Evolutionary conservation across 2,113 vertebrate genomes (phyloP).

Genomic region (Microtus montanus): DNA sequence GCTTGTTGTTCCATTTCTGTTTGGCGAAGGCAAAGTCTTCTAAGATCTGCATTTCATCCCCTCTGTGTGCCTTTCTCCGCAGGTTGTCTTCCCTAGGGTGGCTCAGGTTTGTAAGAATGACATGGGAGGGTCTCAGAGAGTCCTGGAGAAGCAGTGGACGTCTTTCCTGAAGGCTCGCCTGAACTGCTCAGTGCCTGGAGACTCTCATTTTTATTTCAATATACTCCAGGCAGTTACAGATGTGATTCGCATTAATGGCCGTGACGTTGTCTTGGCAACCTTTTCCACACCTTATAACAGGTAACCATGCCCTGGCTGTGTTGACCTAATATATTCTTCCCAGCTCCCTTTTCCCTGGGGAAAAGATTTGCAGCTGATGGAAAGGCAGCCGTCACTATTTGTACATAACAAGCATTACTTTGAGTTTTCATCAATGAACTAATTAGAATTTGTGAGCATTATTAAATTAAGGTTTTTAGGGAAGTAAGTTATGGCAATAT

Average conservation of each 20-base stretch:
- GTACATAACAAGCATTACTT: conserved; percentile 31
- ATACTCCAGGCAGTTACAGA: conserved; percentile 97
- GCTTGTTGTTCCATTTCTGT: conserved; percentile 65
- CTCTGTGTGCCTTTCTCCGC: conserved; percentile 54
- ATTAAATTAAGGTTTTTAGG: conserved; percentile 39
- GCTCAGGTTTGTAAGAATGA: conserved; percentile 98
- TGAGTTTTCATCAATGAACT: conserved; percentile 48
- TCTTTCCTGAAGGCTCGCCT: conserved; percentile 97
- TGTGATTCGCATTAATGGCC: conserved; percentile 94
- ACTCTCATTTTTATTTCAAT: conserved; percentile 99
- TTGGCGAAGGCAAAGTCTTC: conserved; percentile 63
- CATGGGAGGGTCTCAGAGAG: conserved; percentile 96
- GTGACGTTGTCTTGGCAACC: conserved; percentile 95
- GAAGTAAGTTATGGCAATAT: conserved; percentile 18
- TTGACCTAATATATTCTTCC: conserved; percentile 59
- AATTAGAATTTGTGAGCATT: conserved; percentile 4
- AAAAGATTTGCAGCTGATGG: not conserved
- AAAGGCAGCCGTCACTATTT: not conserved
- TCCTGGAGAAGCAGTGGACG: conserved; percentile 99
- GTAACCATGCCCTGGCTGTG: conserved; percentile 81
- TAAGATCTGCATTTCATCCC: conserved; percentile 58
- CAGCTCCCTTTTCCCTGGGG: conserved; percentile 49
- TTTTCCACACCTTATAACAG: conserved; percentile 99
- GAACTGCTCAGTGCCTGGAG: conserved; percentile 98
- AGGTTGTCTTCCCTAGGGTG: conserved; percentile 98